Evolutionary conservation across 2,888 invertebrate species (phyloP).

Genomic region (Amorpha juglandis): DNA sequence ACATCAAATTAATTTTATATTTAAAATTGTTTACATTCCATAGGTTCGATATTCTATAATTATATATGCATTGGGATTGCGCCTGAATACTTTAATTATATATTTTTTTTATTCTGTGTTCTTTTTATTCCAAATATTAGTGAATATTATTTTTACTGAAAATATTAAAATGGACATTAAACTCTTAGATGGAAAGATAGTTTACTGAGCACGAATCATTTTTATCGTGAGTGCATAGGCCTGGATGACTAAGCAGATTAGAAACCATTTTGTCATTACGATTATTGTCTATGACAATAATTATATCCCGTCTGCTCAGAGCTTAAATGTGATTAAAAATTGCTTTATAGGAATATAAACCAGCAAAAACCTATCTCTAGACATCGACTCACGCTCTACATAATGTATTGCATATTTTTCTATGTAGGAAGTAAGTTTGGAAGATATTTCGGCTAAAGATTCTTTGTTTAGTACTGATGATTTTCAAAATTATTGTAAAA

Average conservation of each 20-base stretch:
- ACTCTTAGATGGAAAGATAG: not conserved
- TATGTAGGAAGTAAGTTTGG: slow-evolving; percentile 32
- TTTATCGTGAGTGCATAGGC: not conserved
- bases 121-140: too few relatives aligned
- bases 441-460: slow-evolving; percentile 27
- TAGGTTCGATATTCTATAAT: too few relatives aligned
- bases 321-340: slow-evolving; percentile 7
- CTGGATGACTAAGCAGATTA: too few relatives aligned
- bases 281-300: slow-evolving; percentile 1
- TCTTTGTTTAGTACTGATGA: slow-evolving; percentile 29
- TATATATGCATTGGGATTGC: too few relatives aligned
- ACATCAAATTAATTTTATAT: too few relatives aligned
- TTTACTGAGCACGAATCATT: too few relatives aligned
- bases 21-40: too few relatives aligned
- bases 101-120: too few relatives aligned
- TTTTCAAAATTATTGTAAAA: slow-evolving; percentile 24
- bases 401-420: slow-evolving; percentile 34
- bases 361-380: not conserved
- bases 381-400: not conserved
- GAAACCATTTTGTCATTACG: not conserved
- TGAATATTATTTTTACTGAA: not conserved
- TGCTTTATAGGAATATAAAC: not conserved
- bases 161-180: not conserved
- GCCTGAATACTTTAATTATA: too few relatives aligned
- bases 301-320: slow-evolving; percentile 13